Conservation (phyloP, 1,140 invertebrate genomes). For the Phymorhynchus buccinoides region DNA sequence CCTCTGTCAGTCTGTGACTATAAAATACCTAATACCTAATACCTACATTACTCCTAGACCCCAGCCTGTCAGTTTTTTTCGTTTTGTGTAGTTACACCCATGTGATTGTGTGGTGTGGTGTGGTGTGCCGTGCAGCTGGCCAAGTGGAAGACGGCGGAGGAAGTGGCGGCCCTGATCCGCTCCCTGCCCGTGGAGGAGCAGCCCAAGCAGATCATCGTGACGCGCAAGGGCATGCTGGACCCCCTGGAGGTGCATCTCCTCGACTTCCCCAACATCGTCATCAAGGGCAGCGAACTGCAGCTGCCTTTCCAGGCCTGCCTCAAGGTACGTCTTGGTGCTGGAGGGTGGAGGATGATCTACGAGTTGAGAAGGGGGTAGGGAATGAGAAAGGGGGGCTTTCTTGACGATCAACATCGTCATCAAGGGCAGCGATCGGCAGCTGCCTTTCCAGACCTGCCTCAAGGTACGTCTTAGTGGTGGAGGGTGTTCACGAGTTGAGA, state of each 20-base stretch:
- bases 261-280: conserved; percentile 99
- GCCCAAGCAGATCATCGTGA: conserved; percentile 99
- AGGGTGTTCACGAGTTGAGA: too few relatives aligned
- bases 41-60: too few relatives aligned
- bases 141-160: conserved; percentile 99
- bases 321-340: conserved; percentile 76
- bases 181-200: conserved; percentile 99
- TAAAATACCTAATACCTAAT: too few relatives aligned
- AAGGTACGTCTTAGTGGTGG: conserved; percentile 76
- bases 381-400: too few relatives aligned
- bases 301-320: conserved; percentile 99
- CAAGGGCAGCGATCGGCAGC: conserved; percentile 97
- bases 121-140: conserved; percentile 83
- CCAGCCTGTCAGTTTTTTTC: too few relatives aligned
- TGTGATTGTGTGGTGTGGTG: too few relatives aligned
- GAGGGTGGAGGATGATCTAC: not conserved
- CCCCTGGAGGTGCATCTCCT: conserved; percentile 97
- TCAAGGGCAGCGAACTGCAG: conserved; percentile 99
- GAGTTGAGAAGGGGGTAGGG: too few relatives aligned
- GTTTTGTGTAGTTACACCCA: too few relatives aligned
- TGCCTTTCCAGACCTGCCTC: conserved; percentile 99
- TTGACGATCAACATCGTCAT: conserved; percentile 99
- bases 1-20: too few relatives aligned
- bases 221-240: conserved; percentile 92
- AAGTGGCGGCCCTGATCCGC: conserved; percentile 98